Conservation (phyloP, 1,140 invertebrate species). For the Heterodera schachtii region DNA sequence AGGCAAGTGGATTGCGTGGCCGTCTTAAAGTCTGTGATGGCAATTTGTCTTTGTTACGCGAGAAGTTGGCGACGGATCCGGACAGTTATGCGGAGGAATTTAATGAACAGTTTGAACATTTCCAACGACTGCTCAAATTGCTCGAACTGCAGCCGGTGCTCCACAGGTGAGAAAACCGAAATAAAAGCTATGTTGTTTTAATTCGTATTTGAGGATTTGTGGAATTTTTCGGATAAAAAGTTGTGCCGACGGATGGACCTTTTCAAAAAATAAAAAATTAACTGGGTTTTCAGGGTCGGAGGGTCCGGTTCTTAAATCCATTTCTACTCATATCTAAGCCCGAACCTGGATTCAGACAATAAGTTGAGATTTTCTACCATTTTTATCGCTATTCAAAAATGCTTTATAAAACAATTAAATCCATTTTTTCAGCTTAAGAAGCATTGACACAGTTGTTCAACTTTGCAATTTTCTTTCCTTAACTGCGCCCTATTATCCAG, state of each 20-base stretch:
- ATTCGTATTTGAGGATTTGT: too few species aligned
- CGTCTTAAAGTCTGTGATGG: slow-evolving; percentile 39
- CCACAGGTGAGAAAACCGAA: too few species aligned
- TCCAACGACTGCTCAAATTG: slow-evolving; percentile 56
- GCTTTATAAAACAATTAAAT: not conserved
- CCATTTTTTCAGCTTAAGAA: slow-evolving; percentile 13
- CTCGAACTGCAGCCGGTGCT: slow-evolving; percentile 59
- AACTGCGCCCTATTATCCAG: slow-evolving; percentile 52
- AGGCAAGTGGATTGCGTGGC: not conserved
- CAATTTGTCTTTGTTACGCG: slow-evolving; percentile 53
- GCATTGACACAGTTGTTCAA: slow-evolving; percentile 51
- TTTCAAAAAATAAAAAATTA: too few species aligned
- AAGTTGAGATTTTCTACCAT: too few species aligned
- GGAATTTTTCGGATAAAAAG: too few species aligned
- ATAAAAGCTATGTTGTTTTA: too few species aligned
- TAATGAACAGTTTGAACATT: slow-evolving; percentile 60
- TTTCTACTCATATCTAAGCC: too few species aligned
- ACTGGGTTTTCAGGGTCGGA: too few species aligned
- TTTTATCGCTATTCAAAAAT: too few species aligned
- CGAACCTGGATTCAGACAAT: too few species aligned
- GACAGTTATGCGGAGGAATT: slow-evolving; percentile 63
- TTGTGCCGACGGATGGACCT: too few species aligned
- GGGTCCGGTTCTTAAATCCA: too few species aligned
- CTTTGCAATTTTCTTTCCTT: slow-evolving; percentile 49
- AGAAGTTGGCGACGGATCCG: slow-evolving; percentile 59